These are phyloP conservation scores for Chrysodeixis includens DNA, from an alignment of 2,888 invertebrate species.

Conservation along the genomic window DNA sequence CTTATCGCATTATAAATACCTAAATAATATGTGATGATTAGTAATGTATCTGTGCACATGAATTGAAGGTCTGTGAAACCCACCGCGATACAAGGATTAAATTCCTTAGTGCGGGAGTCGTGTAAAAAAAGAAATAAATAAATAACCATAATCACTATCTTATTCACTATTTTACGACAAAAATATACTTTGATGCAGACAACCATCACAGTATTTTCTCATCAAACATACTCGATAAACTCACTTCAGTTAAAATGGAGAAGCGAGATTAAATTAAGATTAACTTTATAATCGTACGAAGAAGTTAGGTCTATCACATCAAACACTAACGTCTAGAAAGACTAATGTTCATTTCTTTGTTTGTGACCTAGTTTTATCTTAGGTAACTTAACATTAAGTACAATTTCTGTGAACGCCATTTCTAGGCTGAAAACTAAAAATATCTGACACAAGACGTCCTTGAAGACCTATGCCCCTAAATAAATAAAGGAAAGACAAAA, in stretches of 20 bases:
- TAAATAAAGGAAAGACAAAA: no score
- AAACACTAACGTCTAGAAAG: neutral
- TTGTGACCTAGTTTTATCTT: slow-evolving; percentile 5
- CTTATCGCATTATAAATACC: no score
- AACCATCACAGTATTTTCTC: neutral
- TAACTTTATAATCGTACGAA: slow-evolving; percentile 3
- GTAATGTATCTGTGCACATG: no score
- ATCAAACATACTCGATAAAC: neutral
- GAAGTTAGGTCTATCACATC: neutral
- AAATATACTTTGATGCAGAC: neutral
- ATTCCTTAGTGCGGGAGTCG: no score
- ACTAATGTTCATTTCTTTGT: neutral
- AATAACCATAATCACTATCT: no score
- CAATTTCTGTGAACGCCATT: neutral
- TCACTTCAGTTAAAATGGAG: neutral
- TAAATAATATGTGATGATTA: no score
- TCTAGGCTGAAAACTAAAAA: neutral
- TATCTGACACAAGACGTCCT: no score
- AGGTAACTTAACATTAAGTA: neutral
- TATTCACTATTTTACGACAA: no score
- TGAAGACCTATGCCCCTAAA: no score
- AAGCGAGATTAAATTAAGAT: neutral
- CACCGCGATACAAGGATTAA: no score
- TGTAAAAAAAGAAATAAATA: no score
- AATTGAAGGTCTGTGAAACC: no score